phyloP scores from a whole-genome alignment of 2,797 vertebrate species.

The Sebastes cheni region DNA sequence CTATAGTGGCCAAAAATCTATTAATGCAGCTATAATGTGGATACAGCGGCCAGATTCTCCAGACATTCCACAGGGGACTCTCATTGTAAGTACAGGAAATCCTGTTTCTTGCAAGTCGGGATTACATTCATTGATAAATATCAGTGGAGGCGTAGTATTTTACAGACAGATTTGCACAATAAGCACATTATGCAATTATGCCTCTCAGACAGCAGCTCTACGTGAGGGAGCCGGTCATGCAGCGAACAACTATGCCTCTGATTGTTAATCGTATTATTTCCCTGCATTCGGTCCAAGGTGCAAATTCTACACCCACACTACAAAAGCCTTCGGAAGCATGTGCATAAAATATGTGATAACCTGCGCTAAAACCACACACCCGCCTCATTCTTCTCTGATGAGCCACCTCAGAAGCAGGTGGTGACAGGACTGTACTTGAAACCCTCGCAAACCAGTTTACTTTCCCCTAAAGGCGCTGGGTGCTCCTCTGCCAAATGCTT shows the following conservation, averaged over 20 bases:
- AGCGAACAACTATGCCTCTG: constrained; percentile 1
- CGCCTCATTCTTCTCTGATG: background rate
- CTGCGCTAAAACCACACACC: background rate
- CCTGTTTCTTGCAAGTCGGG: constrained; percentile 17
- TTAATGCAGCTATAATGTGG: constrained; percentile 19
- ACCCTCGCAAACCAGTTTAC: background rate
- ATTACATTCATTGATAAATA: constrained; percentile 32
- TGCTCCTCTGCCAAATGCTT: background rate
- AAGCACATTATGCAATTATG: constrained; percentile 42
- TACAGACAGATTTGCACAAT: constrained; percentile 46
- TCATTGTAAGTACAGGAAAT: constrained; percentile 42
- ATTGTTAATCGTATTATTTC: constrained; percentile 43
- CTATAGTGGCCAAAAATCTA: constrained; percentile 26
- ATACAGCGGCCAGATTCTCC: background rate
- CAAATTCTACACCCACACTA: background rate
- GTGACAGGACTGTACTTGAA: background rate
- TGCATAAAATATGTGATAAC: background rate
- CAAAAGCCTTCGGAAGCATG: background rate
- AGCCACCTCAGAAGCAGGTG: background rate
- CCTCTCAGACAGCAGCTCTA: constrained; percentile 20
- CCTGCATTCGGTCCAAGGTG: background rate
- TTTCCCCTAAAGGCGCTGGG: background rate
- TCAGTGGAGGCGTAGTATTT: constrained; percentile 1
- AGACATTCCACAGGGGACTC: constrained; percentile 20
- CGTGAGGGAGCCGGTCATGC: background rate